Evolutionary conservation across 2,888 invertebrate genomes (phyloP), one percentile per base, ranked within the genome.

Genomic region (Augochlorella aurata): DNA sequence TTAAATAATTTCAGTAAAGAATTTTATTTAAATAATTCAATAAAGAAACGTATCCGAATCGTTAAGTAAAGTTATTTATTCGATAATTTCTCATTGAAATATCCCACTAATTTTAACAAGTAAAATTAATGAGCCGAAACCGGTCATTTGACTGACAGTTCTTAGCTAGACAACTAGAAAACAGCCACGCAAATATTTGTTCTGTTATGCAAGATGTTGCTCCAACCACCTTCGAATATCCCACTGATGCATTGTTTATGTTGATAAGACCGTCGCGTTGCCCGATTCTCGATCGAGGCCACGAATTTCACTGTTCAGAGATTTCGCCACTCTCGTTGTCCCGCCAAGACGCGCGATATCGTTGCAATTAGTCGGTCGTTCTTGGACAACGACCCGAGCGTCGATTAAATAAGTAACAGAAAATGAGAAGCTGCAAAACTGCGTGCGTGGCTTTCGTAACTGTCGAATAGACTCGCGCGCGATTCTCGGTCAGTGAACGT

Each of bases 401-500:
- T 14, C 49, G 58, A 18, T 54, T 47, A 29, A 76, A 50, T 68
- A 68, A 38, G 47, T 38, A 12, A 29, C n/a, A 74, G 65, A 71
- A 80, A 77, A 66, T 18, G 47, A 82, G 72, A 79, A 79, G 74
- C 75, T 70, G 82, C 72, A 81, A 77, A 85, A 73, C 68, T 83
- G 77, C 85, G 72, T 83, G 77, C 85, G 72, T 85, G 77, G 76
- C 84, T 90, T 85, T 88, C 86, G 85, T 85, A 90, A 91, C 88
- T 82, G 68, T 71, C 66, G 44, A 61, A 70, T 50, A 77, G 74
- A 85, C 71, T 63, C 72, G 66, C 72, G 71, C 65, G 74, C 71
- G 74, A 85, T 88, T 89, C 87, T 89, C 90, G 92, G 90, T 91
- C 92, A 91, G 89, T 91, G 92, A 92, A 91, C 92, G 91, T 91